These are phyloP conservation scores for Cervus canadensis DNA, from an alignment of 2,113 vertebrate species.

Conservation along the genomic window DNA sequence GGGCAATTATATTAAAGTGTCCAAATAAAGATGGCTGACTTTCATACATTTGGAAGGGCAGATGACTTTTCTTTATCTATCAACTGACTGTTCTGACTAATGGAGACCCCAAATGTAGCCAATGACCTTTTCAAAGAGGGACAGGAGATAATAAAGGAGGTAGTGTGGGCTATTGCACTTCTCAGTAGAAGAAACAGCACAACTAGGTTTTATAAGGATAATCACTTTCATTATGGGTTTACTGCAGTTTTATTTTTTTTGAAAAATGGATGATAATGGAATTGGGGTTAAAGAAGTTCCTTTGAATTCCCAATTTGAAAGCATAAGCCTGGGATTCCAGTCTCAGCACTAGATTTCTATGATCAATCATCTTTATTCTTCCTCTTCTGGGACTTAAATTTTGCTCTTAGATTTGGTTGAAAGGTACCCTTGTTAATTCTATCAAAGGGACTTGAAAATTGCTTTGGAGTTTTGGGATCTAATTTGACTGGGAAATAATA, in stretches of 20 bases:
- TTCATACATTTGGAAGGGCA: slow-evolving; percentile 46
- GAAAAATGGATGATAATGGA: slow-evolving; percentile 45
- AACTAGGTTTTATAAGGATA: slow-evolving; percentile 32
- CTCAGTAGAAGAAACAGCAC: background rate
- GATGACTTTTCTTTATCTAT: slow-evolving; percentile 53
- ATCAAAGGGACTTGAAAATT: slow-evolving; percentile 52
- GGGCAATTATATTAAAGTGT: slow-evolving; percentile 50
- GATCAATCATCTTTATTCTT: slow-evolving; percentile 50
- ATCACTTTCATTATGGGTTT: slow-evolving; percentile 46
- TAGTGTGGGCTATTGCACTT: background rate
- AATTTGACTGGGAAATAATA: slow-evolving; percentile 51
- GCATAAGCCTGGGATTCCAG: background rate
- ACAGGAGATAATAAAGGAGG: slow-evolving; percentile 30
- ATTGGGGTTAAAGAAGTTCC: slow-evolving; percentile 33
- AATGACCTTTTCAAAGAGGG: slow-evolving; percentile 51
- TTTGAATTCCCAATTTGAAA: slow-evolving; percentile 38
- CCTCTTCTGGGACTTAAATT: slow-evolving; percentile 38
- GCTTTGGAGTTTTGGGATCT: slow-evolving; percentile 47
- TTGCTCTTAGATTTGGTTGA: slow-evolving; percentile 52
- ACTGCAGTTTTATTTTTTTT: slow-evolving; percentile 47
- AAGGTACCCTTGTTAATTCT: slow-evolving; percentile 6
- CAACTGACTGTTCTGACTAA: slow-evolving; percentile 27
- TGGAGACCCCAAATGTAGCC: slow-evolving; percentile 19
- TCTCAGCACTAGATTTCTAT: slow-evolving; percentile 27
- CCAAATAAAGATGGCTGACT: slow-evolving; percentile 64